A percentile compares a stretch with the other conserved stretches of the same genome.
phyloP scores from a whole-genome alignment of 2,797 vertebrate species.

The Meriones psammophilus region DNA sequence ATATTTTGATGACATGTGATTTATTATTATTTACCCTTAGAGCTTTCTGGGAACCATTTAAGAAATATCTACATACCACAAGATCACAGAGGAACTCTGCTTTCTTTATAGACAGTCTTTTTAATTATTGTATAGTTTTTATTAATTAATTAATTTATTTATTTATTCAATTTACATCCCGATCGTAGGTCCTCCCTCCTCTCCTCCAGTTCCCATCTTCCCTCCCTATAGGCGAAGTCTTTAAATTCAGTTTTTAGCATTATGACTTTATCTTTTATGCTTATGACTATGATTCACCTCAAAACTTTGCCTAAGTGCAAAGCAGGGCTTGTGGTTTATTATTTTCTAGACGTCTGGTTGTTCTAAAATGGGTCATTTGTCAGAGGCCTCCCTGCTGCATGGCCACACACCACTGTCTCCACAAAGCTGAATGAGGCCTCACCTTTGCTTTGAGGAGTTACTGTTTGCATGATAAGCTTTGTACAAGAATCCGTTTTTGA shows the following conservation, averaged over 20 bases:
- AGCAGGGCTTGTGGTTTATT: not conserved
- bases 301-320: not conserved
- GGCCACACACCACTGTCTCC: no score
- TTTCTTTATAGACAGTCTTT: conserved; percentile 8
- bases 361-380: not conserved
- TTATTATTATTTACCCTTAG: not conserved
- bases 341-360: not conserved
- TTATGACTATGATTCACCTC: not conserved
- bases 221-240: not conserved
- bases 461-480: not conserved
- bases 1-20: conserved; percentile 22
- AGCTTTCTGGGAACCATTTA: not conserved
- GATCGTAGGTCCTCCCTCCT: no score
- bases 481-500: not conserved
- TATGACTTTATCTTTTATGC: not conserved
- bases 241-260: conserved; percentile 16
- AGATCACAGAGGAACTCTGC: not conserved
- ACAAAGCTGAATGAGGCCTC: not conserved
- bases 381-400: not conserved
- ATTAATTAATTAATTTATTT: no score
- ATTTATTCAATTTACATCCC: no score
- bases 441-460: not conserved
- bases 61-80: conserved; percentile 19
- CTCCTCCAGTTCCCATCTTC: no score
- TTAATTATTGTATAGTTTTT: no score